A percentile compares a stretch with the other conserved stretches of the same genome.
Evolutionary conservation across 2,888 invertebrate genomes (phyloP).

Genomic region (Stictocephala bisonia): DNA sequence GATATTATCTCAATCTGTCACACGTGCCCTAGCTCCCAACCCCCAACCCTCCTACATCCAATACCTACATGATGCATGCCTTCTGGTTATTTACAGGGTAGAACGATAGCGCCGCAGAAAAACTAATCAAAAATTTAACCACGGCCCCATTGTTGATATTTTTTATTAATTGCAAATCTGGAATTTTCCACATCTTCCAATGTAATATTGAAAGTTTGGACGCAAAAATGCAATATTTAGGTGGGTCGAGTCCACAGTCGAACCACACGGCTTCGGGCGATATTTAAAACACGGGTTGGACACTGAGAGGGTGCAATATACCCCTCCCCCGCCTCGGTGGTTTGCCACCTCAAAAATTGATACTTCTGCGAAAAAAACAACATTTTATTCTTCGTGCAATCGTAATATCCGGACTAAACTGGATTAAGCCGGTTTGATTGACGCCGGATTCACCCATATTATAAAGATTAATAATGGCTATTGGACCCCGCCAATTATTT

Average conservation of each 20-base stretch:
- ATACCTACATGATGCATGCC: no score
- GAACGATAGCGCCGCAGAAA: conserved; percentile 16
- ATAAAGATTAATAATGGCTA: conserved; percentile 41
- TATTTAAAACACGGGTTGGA: conserved; percentile 37
- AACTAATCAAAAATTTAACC: conserved; percentile 39
- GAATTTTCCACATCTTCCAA: conserved; percentile 42
- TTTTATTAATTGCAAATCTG: conserved; percentile 39
- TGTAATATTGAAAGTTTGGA: conserved; percentile 41
- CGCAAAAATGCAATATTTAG: conserved; percentile 42
- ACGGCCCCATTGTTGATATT: conserved; percentile 33
- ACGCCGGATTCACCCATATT: conserved; percentile 7
- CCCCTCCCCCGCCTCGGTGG: neutral
- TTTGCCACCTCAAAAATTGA: conserved; percentile 12
- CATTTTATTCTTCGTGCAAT: conserved; percentile 27
- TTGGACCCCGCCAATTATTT: conserved; percentile 22
- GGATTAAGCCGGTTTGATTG: neutral
- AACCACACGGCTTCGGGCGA: conserved; percentile 33
- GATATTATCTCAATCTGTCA: no score
- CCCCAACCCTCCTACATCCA: no score
- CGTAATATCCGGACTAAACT: conserved; percentile 5
- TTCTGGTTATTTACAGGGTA: conserved; percentile 32
- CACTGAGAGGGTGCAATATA: conserved; percentile 19
- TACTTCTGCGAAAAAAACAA: conserved; percentile 29
- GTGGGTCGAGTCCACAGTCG: conserved; percentile 34
- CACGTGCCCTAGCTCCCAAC: no score